Conservation (phyloP, 2,888 invertebrate genomes). For the Notodonta dromedarius region DNA sequence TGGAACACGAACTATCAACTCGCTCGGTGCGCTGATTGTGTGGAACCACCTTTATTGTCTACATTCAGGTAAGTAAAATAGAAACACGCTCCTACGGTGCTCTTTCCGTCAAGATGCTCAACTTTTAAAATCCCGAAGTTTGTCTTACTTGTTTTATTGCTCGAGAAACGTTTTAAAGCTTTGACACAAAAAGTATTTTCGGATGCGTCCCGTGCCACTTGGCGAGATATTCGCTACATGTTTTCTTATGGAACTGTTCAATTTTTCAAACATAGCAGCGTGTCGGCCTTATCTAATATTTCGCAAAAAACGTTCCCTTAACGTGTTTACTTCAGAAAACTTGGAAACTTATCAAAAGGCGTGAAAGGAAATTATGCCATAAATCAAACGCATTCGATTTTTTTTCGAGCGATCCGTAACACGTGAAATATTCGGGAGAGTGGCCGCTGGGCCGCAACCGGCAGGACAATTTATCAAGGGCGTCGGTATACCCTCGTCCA, state of each 20-base stretch:
- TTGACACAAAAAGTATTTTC: constrained; percentile 50
- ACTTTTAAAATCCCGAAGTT: constrained; percentile 72
- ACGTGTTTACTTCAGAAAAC: constrained; percentile 45
- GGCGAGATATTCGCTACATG: constrained; percentile 27
- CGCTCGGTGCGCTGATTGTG: constrained; percentile 76
- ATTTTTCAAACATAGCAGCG: constrained; percentile 28
- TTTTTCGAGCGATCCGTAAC: constrained; percentile 71
- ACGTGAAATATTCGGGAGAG: constrained; percentile 72
- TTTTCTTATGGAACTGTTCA: constrained; percentile 33
- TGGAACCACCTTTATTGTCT: constrained; percentile 79
- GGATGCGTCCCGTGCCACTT: constrained; percentile 34
- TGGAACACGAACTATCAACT: constrained; percentile 79
- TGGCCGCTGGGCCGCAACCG: constrained; percentile 71
- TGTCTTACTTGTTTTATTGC: constrained; percentile 53
- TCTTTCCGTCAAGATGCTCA: constrained; percentile 71
- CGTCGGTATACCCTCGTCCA: constrained; percentile 76
- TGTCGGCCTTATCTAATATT: constrained; percentile 28
- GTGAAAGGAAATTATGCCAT: constrained; percentile 71
- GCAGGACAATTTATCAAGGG: constrained; percentile 80
- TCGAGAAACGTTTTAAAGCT: constrained; percentile 50
- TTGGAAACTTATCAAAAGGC: constrained; percentile 61
- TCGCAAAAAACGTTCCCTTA: constrained; percentile 38
- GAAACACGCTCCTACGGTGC: constrained; percentile 67
- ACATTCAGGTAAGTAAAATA: constrained; percentile 77
- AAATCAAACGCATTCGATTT: constrained; percentile 70